Base-by-base conservation (phyloP, 2,888 invertebrate genomes). In the Balanococcus diminutus region DNA sequence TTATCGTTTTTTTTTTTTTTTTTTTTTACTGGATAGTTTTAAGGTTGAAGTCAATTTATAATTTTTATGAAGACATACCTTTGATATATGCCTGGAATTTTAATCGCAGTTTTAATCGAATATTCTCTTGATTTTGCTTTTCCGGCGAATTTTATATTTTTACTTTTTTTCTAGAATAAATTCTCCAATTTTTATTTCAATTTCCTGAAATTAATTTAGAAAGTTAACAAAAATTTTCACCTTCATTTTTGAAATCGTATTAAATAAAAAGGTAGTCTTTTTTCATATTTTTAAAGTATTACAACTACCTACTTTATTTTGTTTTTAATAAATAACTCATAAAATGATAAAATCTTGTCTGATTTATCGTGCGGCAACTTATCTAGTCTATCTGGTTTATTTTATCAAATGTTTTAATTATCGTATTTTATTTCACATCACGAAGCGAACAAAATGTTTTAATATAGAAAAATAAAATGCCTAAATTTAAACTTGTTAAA, bases 21-120 rank as follows among this genome's bases (percentile, higher is more conserved):
- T 36, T 32, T 79, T 32, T 75, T 75, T 75, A 32, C 5, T 19
- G 1, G 4, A 19, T 79, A 79, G 36, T 79, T 28, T 36, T 79
- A 79, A 79, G 31, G 11, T 32, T 11, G 6, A 79, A 79, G 75
- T 79, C 75, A 79, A 79, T 79, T 79, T 79, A 19, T 79, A 19
- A 36, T 32, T 67, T 67, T 67, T 67, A 36, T 36, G 36, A 19
- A 36, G 19, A 79, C 75, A 79, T 79, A 79, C 36, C 75, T 79
- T 36, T 19, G 11, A 61, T 36, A 19, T 46, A 61, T 22, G 61
- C 61, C n/a, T 25, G 61, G 2, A 16, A 16, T 14, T 2, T 14
- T 46, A 46, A 9, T 46, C 14, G 5, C 16, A 46, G 14, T 14
- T 46, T 2, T n/a, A 16, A 46, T 46, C 2, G n/a, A 46, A 16